phyloP scores from a whole-genome alignment of 2,888 invertebrate species.

The Bombyx huttoni region DNA sequence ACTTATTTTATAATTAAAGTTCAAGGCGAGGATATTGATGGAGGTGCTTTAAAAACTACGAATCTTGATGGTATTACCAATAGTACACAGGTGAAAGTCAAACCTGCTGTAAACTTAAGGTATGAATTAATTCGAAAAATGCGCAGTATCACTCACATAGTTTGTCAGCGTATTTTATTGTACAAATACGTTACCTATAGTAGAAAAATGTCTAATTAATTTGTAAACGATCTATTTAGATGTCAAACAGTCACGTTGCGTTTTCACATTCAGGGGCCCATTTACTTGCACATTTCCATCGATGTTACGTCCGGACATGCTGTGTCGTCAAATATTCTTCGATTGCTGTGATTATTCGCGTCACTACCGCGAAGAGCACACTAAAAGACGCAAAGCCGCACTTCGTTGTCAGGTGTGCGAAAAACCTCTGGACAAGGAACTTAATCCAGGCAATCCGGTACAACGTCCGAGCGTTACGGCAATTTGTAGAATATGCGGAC shows the following conservation, averaged over 20 bases:
- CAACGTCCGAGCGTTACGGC: conserved; percentile 26
- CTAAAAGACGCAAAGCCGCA: conserved; percentile 57
- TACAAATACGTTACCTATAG: background rate
- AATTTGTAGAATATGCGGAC: conserved; percentile 44
- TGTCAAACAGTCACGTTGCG: conserved; percentile 1
- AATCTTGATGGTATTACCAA: conserved; percentile 28
- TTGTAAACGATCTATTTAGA: conserved; percentile 1
- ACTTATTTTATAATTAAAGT: conserved; percentile 49
- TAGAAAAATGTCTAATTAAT: background rate
- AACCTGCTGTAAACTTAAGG: conserved; percentile 49
- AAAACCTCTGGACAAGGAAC: conserved; percentile 47
- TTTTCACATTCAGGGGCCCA: conserved; percentile 38
- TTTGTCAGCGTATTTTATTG: no score
- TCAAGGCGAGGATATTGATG: conserved; percentile 28
- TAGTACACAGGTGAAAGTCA: conserved; percentile 30
- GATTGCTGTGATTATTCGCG: conserved; percentile 63
- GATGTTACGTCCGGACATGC: conserved; percentile 39
- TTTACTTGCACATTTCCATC: conserved; percentile 58
- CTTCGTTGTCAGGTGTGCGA: conserved; percentile 65
- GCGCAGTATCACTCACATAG: no score
- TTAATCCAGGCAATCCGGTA: conserved; percentile 18
- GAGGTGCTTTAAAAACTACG: conserved; percentile 22
- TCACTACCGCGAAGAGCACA: conserved; percentile 61
- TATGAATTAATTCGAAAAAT: conserved; percentile 9
- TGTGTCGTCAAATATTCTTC: conserved; percentile 57